These are phyloP conservation scores for Rachycentron canadum DNA, from an alignment of 2,797 vertebrate species.

Conservation along the genomic window DNA sequence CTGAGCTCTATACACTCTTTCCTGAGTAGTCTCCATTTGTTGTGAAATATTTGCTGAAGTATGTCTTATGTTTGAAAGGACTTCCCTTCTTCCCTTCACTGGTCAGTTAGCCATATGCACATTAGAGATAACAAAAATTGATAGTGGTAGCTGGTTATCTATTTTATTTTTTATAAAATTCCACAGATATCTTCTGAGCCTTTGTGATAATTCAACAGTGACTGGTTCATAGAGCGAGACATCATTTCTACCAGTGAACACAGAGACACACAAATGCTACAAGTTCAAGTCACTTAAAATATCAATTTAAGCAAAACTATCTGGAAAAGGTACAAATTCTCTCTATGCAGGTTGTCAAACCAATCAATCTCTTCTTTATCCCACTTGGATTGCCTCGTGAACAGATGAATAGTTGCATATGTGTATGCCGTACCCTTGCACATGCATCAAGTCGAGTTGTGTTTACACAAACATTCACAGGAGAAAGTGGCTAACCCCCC, in stretches of 20 bases:
- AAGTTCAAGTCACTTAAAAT: not conserved
- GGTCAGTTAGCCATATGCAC: not conserved
- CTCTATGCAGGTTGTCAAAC: not conserved
- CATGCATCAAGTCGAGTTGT: not conserved
- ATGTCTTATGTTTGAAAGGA: not conserved
- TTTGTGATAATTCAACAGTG: not conserved
- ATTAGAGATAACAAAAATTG: conserved; percentile 17
- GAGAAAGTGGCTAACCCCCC: not conserved
- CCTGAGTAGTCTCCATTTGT: not conserved
- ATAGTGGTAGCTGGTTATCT: not conserved
- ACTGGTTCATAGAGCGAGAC: not conserved
- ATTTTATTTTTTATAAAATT: too few species aligned
- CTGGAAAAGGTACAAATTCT: not conserved
- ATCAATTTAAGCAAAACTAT: too few species aligned
- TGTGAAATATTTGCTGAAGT: not conserved
- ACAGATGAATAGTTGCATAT: not conserved
- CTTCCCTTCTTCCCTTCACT: not conserved
- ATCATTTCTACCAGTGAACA: not conserved
- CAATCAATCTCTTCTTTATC: not conserved
- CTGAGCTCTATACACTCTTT: not conserved
- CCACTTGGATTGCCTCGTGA: not conserved
- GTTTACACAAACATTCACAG: not conserved
- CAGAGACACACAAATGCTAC: too few species aligned
- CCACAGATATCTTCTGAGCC: not conserved
- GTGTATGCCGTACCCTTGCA: not conserved